Evolutionary conservation across 1,140 invertebrate species (phyloP).

Genomic region (Neoseiulus cucumeris): DNA sequence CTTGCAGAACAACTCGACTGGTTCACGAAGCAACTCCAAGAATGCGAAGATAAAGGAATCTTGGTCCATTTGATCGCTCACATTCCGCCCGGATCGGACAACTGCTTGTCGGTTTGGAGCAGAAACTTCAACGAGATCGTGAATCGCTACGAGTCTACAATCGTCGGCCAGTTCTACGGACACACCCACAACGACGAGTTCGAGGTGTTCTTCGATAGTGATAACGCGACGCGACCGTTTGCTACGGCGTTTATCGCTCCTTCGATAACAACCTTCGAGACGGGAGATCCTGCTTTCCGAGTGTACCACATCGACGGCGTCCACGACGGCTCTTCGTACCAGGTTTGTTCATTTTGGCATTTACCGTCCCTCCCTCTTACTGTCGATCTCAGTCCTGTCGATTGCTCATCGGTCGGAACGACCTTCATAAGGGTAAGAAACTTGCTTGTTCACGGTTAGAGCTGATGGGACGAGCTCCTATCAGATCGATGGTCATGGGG

Average conservation of each 20-base stretch:
- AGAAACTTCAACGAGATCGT: slow-evolving; percentile 76
- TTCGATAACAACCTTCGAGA: slow-evolving; percentile 15
- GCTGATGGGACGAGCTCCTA: background rate
- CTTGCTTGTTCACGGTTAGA: background rate
- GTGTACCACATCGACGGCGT: slow-evolving; percentile 46
- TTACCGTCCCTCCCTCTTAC: background rate
- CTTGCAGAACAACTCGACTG: slow-evolving; percentile 69
- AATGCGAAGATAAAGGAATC: slow-evolving; percentile 73
- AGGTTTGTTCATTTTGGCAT: slow-evolving; percentile 87
- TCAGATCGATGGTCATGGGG: background rate
- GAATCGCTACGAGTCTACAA: slow-evolving; percentile 60
- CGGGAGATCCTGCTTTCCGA: slow-evolving; percentile 56
- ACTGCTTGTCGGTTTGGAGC: slow-evolving; percentile 81
- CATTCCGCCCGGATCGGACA: slow-evolving; percentile 79
- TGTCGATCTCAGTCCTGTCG: background rate
- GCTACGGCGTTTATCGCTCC: slow-evolving; percentile 18
- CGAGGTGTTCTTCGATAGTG: slow-evolving; percentile 68
- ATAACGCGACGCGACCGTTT: slow-evolving; percentile 12
- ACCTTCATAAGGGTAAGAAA: background rate
- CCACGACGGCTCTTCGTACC: slow-evolving; percentile 73
- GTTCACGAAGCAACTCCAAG: slow-evolving; percentile 80
- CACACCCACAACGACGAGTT: slow-evolving; percentile 90
- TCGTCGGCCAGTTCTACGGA: slow-evolving; percentile 80
- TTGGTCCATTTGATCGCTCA: slow-evolving; percentile 95
- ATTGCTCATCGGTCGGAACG: background rate